phyloP scores from a whole-genome alignment of 2,888 invertebrate genomes.

The Amphiduros pacificus region DNA sequence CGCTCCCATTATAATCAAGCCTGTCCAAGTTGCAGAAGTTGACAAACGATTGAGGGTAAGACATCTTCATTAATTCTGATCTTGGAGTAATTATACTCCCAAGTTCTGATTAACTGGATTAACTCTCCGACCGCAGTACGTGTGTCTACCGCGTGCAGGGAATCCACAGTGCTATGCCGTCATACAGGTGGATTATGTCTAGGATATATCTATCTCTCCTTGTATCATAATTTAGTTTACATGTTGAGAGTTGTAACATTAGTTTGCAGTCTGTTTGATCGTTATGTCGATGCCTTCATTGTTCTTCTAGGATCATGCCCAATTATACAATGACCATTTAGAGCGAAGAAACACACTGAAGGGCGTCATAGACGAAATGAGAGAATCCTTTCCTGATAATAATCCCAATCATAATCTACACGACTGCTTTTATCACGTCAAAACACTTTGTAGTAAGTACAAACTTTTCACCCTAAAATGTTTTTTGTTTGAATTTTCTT shows the following conservation, averaged over 20 bases:
- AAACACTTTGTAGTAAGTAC: background rate
- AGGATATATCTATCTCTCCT: too few relatives aligned
- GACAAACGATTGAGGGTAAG: constrained; percentile 11
- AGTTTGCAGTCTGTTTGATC: background rate
- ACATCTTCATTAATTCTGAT: background rate
- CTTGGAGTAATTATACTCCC: background rate
- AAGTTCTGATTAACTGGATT: too few relatives aligned
- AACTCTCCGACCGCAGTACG: too few relatives aligned
- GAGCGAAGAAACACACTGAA: background rate
- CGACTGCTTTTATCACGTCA: constrained; percentile 2
- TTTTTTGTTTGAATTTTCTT: too few relatives aligned
- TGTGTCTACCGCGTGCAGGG: too few relatives aligned
- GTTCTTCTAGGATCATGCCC: constrained; percentile 11
- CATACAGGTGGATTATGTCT: too few relatives aligned
- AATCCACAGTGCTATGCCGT: too few relatives aligned
- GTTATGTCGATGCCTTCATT: background rate
- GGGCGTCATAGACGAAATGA: background rate
- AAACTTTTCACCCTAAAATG: too few relatives aligned
- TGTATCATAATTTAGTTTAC: too few relatives aligned
- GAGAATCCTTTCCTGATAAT: background rate
- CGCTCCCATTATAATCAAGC: constrained; percentile 2
- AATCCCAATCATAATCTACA: background rate
- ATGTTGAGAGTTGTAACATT: background rate
- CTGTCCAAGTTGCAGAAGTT: background rate
- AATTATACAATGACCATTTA: constrained; percentile 7